Evolutionary conservation across 2,888 invertebrate genomes (phyloP), one percentile per base, ranked within the genome.

Genomic region (Helleia helle): DNA sequence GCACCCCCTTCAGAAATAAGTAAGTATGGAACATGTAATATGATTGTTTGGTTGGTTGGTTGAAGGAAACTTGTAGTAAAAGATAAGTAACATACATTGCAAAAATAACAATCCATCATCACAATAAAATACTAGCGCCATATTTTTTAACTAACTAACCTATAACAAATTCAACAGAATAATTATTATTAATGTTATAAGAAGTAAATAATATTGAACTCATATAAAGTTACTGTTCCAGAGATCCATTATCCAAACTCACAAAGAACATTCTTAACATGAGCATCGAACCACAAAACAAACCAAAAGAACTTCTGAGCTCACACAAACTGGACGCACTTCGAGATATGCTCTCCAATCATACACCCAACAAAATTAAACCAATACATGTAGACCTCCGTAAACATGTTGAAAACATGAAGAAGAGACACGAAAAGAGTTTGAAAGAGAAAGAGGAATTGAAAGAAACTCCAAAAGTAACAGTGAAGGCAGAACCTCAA

Each of bases 251-350:
- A n/a, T 75, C 80, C 14, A 81, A 80, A 49, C 55, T 85, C 4
- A 75, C 85, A 4, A 88, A 71, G 57, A 84, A 74, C 65, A 84
- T 74, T 7, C 65, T 89, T 1, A 85, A 86, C 50, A 71, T 89
- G 70, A 83, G 75, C 50, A 66, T 86, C 12, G 83, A 87, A 42
- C 69, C 84, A 9, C 69, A 73, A 42, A 49, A 50, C 4, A 72
- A 74, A 37, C 50, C 71, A 7, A 70, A 75, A 34, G 69, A 72
- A 13, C 52, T 74, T n/a, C 62, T 88, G 1, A 75, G 84, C 0
- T 55, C 66, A 1, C 72, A 72, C n/a, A 89, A 89, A 61, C 58
- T 83, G 1, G 79, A 85, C 26, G 84, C 86, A 1, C 65, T 89
- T 1, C 65, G 84, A 43, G 79, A 85, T 24, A 65, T 86, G 51